Conservation (phyloP, 2,113 vertebrate genomes). For the Numenius arquata region DNA sequence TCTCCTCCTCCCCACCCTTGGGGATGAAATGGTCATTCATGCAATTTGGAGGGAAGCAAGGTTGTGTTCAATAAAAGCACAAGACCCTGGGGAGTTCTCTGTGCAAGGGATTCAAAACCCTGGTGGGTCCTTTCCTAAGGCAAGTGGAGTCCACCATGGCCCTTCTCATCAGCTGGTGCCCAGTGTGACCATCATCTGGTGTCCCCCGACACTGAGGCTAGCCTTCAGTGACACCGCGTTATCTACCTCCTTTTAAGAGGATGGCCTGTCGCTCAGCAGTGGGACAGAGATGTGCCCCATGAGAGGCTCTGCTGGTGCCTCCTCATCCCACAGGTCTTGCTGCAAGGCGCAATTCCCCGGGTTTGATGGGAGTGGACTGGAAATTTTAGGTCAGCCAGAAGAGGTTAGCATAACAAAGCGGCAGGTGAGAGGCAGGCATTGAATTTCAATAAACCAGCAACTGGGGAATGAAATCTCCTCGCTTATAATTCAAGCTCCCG, state of each 20-base stretch:
- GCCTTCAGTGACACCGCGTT: not conserved
- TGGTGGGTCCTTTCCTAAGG: rapidly evolving
- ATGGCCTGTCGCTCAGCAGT: rapidly evolving
- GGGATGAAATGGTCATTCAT: rapidly evolving
- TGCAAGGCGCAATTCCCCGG: rapidly evolving
- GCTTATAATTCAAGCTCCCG: not conserved
- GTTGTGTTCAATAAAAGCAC: rapidly evolving
- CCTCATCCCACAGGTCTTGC: not conserved
- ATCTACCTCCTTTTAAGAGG: not conserved
- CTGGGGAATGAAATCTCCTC: slow-evolving; percentile 32
- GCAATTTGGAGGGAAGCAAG: not conserved
- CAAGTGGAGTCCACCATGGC: rapidly evolving
- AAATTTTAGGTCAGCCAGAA: not conserved
- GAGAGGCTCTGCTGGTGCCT: not conserved
- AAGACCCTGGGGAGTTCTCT: not conserved
- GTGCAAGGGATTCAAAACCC: not conserved
- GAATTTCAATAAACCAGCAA: slow-evolving; percentile 57
- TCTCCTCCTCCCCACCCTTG: not conserved
- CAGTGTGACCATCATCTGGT: rapidly evolving
- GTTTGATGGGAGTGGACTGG: not conserved
- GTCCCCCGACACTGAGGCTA: not conserved
- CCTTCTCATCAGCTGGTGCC: not conserved
- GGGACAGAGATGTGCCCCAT: rapidly evolving
- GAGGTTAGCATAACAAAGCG: slow-evolving; percentile 10
- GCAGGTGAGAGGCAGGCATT: slow-evolving; percentile 26